Evolutionary conservation across 2,113 vertebrate genomes (phyloP).

Genomic region (Prolemur simus): DNA sequence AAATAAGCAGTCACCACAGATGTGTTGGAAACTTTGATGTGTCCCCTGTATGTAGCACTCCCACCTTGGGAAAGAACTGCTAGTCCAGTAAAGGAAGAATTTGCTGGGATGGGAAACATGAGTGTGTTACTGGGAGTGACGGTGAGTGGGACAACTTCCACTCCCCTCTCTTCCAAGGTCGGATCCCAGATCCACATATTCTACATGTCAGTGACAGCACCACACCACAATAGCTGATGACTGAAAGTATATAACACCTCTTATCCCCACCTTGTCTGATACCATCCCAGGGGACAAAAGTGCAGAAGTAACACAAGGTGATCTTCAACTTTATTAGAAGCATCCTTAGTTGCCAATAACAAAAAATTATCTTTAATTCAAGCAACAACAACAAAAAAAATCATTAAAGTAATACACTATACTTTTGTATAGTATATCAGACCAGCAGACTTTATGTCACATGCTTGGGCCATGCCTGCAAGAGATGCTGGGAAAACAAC

Average conservation of each 20-base stretch:
- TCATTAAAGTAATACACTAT: too few relatives aligned
- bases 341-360: background rate
- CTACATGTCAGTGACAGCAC: background rate
- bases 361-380: background rate
- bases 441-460: background rate
- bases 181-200: background rate
- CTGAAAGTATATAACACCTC: background rate
- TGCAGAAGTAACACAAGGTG: background rate
- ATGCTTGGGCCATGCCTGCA: background rate
- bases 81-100: background rate
- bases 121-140: background rate
- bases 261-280: background rate
- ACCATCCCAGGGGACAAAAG: background rate
- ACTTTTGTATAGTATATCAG: background rate
- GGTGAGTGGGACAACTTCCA: background rate
- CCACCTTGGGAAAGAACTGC: background rate
- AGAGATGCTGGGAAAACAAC: background rate
- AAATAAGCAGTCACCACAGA: background rate
- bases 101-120: background rate
- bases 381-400: too few relatives aligned
- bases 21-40: background rate
- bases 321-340: background rate
- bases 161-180: background rate
- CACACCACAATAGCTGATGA: background rate
- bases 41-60: background rate